Evolutionary conservation across 2,797 vertebrate species (phyloP).

Genomic region (Pseudocheirus occidentalis): DNA sequence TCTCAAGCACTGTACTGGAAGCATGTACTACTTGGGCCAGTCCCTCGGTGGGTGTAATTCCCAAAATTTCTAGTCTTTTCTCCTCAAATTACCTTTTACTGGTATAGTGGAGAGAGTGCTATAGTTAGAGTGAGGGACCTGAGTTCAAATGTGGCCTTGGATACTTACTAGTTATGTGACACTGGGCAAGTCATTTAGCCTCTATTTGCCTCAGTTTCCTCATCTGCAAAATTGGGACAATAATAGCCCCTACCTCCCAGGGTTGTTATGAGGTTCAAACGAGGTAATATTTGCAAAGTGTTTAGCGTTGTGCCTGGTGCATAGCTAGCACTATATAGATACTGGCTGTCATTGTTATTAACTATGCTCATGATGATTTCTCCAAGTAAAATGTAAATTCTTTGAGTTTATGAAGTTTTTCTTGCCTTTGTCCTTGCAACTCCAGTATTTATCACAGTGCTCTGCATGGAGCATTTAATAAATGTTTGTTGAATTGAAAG

Average conservation of each 20-base stretch:
- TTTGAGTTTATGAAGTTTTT: background rate
- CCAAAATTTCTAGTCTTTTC: background rate
- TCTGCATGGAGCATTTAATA: background rate
- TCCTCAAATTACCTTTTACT: background rate
- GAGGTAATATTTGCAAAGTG: background rate
- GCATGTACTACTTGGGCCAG: background rate
- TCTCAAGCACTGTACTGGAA: background rate
- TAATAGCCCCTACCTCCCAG: background rate
- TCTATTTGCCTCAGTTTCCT: background rate
- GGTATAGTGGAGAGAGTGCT: background rate
- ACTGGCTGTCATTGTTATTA: background rate
- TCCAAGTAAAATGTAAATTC: background rate
- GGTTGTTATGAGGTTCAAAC: background rate
- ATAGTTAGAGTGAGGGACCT: background rate
- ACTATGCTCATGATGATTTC: background rate
- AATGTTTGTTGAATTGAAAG: background rate
- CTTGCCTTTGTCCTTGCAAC: background rate
- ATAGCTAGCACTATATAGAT: background rate
- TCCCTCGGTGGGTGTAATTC: background rate
- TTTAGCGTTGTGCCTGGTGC: background rate
- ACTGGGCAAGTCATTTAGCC: background rate
- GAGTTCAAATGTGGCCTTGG: background rate
- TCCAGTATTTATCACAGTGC: background rate
- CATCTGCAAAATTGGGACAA: background rate
- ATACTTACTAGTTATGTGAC: background rate